phyloP scores from a whole-genome alignment of 2,888 invertebrate genomes.

The Amphimallon solstitiale region DNA sequence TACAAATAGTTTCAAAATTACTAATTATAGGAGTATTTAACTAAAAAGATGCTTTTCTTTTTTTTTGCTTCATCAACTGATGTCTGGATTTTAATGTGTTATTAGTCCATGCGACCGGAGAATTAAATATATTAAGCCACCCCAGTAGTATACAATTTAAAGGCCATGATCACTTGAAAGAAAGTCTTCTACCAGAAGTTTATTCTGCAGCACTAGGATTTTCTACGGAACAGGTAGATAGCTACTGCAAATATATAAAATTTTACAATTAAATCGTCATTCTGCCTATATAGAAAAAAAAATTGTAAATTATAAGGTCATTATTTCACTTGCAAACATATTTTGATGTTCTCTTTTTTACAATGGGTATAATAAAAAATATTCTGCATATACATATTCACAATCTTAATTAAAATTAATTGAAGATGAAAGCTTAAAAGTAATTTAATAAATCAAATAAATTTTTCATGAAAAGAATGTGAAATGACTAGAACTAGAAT shows the following conservation, averaged over 20 bases:
- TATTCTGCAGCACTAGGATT: constrained; percentile 78
- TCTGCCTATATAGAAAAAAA: no score
- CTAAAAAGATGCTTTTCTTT: not conserved
- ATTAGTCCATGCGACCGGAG: constrained; percentile 62
- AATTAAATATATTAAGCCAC: constrained; percentile 75
- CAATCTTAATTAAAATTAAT: no score
- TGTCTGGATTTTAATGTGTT: not conserved
- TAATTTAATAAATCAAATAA: no score
- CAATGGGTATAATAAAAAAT: not conserved
- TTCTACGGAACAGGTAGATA: constrained; percentile 77
- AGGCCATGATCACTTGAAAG: constrained; percentile 71
- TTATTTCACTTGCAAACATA: no score
- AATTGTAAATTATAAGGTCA: no score
- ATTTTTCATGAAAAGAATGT: not conserved
- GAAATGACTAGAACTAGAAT: not conserved
- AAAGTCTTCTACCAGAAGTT: constrained; percentile 76
- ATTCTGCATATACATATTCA: not conserved
- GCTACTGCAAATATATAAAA: no score
- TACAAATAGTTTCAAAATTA: not conserved
- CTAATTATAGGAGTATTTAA: not conserved
- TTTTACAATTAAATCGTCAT: no score
- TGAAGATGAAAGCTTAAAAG: no score
- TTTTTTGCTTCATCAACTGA: not conserved
- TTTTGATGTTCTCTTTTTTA: not conserved
- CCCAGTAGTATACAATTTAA: constrained; percentile 76